Conservation (phyloP, 2,797 vertebrate species). For the Apodemus agrarius region DNA sequence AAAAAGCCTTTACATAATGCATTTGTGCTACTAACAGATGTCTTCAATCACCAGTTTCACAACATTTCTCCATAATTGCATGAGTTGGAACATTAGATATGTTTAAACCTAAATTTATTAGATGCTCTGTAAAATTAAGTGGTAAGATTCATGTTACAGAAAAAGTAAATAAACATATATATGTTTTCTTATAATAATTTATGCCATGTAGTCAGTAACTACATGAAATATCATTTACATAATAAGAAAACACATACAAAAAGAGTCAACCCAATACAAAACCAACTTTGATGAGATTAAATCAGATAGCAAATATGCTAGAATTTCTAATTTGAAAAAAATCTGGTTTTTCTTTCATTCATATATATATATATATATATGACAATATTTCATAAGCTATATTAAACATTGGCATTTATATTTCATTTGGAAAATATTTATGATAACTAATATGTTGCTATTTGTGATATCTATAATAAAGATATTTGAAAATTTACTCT, state of each 20-base stretch:
- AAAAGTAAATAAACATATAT: constrained; percentile 55
- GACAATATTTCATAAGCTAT: constrained; percentile 49
- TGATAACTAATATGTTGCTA: neutral
- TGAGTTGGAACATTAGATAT: constrained; percentile 68
- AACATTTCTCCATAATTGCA: constrained; percentile 63
- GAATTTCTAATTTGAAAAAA: constrained; percentile 62
- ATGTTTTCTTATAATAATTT: constrained; percentile 58
- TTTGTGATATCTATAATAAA: neutral
- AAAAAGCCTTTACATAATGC: constrained; percentile 74
- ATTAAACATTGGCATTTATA: neutral
- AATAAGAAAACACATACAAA: constrained; percentile 29
- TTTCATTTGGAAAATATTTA: constrained; percentile 37
- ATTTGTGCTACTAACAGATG: constrained; percentile 78
- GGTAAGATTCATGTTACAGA: constrained; percentile 56
- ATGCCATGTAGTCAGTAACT: constrained; percentile 46
- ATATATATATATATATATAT: neutral
- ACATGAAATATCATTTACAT: constrained; percentile 25
- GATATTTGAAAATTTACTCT: constrained; percentile 41
- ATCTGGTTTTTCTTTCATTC: constrained; percentile 32
- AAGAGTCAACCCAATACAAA: constrained; percentile 21
- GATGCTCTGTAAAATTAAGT: constrained; percentile 62
- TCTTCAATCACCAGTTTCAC: constrained; percentile 81
- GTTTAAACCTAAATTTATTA: constrained; percentile 77
- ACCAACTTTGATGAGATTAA: constrained; percentile 47
- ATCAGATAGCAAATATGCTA: constrained; percentile 22